phyloP scores from a whole-genome alignment of 2,113 vertebrate species.

The Brachyistius frenatus region DNA sequence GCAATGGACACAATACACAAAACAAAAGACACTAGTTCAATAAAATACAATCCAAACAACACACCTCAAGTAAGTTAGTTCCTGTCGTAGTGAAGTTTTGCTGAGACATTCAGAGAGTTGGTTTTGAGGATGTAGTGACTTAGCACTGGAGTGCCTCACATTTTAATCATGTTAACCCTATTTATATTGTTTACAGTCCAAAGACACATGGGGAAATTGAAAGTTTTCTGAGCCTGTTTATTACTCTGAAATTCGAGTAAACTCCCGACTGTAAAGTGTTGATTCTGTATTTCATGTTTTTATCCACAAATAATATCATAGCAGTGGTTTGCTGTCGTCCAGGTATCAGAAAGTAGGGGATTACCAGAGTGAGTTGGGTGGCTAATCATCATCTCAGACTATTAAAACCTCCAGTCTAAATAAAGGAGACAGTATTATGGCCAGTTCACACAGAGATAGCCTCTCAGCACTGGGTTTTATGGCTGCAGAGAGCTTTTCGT shows the following conservation, averaged over 20 bases:
- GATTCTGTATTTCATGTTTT: background rate
- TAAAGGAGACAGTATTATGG: conserved; percentile 63
- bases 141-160: background rate
- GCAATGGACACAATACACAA: background rate
- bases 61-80: background rate
- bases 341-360: conserved; percentile 52
- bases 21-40: background rate
- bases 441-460: conserved; percentile 67
- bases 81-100: background rate
- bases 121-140: conserved; percentile 5
- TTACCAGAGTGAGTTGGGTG: conserved; percentile 38
- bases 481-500: conserved; percentile 61
- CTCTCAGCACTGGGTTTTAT: conserved; percentile 67
- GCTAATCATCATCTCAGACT: conserved; percentile 53
- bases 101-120: background rate
- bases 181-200: background rate
- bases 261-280: too few relatives aligned
- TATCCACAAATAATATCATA: background rate
- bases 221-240: background rate
- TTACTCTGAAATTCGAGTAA: too few relatives aligned
- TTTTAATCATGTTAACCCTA: background rate
- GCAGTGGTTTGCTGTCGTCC: background rate
- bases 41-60: background rate
- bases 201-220: background rate
- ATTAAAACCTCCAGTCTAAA: conserved; percentile 70